Percentiles rank a stretch among this genome's conserved stretches.
Conservation (phyloP, 37 sponge, comb jelly and placozoan species). For the Halichondria panicea region DNA sequence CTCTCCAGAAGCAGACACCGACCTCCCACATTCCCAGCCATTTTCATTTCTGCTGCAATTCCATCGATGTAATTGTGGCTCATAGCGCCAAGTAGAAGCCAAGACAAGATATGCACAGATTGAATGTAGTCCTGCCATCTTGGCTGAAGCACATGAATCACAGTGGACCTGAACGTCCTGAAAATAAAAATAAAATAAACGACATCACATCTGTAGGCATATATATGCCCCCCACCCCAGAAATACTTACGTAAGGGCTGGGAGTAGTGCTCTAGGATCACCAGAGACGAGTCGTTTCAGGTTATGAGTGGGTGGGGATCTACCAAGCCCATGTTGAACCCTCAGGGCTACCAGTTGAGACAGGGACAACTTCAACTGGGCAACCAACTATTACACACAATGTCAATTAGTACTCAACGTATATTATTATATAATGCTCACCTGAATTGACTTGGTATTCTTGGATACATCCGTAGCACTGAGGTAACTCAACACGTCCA, state of each 20-base stretch:
- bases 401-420: not conserved
- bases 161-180: not conserved
- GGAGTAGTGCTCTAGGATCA: constrained; percentile 13
- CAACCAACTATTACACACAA: constrained; percentile 9
- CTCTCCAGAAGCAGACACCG: constrained; percentile 26
- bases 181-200: not conserved
- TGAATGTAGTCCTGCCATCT: constrained; percentile 15
- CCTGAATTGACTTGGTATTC: not conserved
- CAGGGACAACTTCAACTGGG: constrained; percentile 37
- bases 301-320: not conserved
- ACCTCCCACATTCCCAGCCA: not conserved
- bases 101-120: constrained; percentile 26
- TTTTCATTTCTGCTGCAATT: constrained; percentile 5
- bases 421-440: not conserved
- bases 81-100: constrained; percentile 39
- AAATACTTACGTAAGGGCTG: not conserved
- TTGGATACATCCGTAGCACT: not conserved
- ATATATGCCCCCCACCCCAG: not conserved
- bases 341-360: constrained; percentile 44
- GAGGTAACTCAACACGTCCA: constrained; percentile 18
- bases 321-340: constrained; percentile 24
- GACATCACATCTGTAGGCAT: not conserved
- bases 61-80: constrained; percentile 30
- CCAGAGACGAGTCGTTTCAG: constrained; percentile 1
- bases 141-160: not conserved